Base-by-base conservation (phyloP, 2,888 invertebrate genomes). In the Galerucella nymphaeae region DNA sequence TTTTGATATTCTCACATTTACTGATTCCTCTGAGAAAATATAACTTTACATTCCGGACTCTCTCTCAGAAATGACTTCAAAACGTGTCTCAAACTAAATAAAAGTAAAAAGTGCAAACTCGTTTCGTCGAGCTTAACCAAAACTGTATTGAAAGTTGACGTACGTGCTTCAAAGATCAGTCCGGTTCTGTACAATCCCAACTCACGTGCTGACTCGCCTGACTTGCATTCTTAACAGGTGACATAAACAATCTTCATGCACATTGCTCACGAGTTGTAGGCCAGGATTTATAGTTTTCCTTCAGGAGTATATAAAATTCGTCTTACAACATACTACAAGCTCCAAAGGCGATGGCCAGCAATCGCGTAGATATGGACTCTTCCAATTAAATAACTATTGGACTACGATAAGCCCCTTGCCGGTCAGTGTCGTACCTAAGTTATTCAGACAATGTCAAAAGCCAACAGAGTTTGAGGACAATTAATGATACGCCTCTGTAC, bases 131-230 rank as follows among this genome's bases (percentile, higher is more conserved):
- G 42, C 61, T 62, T 57, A 38, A 57, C 66, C 57, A 38, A 55
- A 58, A 66, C n/a, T 58, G 42, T 57, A 66, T 66, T 66, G 66
- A 45, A 66, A 66, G 18, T 66, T 57, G 20, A n/a, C 58, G 30
- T 41, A 66, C 66, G 58, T 66, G 66, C 20, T 57, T n/a, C 13
- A 18, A 9, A n/a, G 16, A 62, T 53, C 13, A 23, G 30, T 42
- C 62, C 66, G 53, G 30, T 8, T 62, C 62, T 66, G 66, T 66
- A 59, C 62, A 20, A 45, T 55, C 14, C 57, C 71, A 57, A 62
- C 77, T 81, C 81, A 80, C 81, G 80, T 81, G 81, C 77, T 73
- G 64, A 72, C 75, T 81, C 80, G 80, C 79, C 80, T 81, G 80
- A 81, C 78, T 79, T 63, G 78, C 79, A 81, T 80, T 81, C 81